Conservation (phyloP, 2,113 vertebrate genomes). For the Ia io region DNA sequence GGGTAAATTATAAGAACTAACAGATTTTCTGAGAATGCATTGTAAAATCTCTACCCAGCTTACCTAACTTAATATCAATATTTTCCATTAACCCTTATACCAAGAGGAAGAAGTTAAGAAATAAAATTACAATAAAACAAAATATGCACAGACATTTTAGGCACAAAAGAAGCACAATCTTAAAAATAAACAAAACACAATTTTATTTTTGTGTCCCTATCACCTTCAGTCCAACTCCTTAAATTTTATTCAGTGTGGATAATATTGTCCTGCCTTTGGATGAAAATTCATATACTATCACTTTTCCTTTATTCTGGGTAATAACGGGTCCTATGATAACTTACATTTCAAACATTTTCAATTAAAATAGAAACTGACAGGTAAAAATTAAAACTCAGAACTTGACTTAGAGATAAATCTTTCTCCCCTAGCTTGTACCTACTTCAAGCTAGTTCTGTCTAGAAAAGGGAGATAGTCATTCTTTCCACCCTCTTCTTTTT, state of each 20-base stretch:
- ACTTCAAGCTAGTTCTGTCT: neutral
- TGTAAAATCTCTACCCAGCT: neutral
- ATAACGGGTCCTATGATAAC: neutral
- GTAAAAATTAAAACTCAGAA: neutral
- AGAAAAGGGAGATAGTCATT: neutral
- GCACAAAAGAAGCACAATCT: neutral
- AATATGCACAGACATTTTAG: neutral
- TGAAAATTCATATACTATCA: neutral
- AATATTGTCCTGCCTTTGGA: neutral
- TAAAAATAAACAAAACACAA: neutral
- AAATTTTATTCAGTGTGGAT: neutral
- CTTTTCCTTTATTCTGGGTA: neutral
- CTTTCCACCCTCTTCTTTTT: neutral
- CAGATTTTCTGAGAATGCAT: neutral
- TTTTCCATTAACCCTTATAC: neutral
- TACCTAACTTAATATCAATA: neutral
- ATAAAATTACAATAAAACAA: neutral
- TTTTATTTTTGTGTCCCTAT: neutral
- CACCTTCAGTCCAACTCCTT: neutral
- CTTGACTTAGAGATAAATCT: neutral
- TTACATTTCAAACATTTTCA: neutral
- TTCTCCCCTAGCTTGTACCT: neutral
- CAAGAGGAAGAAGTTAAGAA: neutral
- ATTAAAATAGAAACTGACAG: neutral
- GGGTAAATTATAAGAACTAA: neutral